phyloP scores from a whole-genome alignment of 2,113 vertebrate species.

The Pseudonaja textilis region DNA sequence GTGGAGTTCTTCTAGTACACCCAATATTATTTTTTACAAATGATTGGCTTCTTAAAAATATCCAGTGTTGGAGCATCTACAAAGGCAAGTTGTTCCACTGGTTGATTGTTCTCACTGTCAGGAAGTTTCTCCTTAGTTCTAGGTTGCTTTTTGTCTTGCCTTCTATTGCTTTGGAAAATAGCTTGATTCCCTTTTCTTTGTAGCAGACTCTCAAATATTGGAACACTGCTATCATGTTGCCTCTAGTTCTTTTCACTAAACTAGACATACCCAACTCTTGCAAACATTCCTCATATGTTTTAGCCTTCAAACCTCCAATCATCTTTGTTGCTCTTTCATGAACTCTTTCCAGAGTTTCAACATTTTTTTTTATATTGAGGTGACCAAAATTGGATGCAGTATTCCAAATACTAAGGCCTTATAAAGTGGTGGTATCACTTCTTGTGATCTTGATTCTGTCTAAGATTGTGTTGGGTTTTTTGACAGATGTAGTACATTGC shows the following conservation, averaged over 20 bases:
- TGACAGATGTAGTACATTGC: too few species aligned
- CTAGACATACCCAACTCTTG: background rate
- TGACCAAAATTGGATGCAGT: background rate
- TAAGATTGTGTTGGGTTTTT: background rate
- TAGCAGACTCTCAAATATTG: background rate
- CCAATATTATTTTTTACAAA: background rate
- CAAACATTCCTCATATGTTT: background rate
- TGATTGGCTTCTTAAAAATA: background rate
- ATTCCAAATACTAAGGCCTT: background rate
- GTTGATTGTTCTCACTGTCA: background rate
- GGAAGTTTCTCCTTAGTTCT: background rate
- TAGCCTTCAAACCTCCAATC: background rate
- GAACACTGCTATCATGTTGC: background rate
- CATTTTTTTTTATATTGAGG: background rate
- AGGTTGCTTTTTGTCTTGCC: background rate
- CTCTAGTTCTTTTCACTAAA: background rate
- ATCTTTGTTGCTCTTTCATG: background rate
- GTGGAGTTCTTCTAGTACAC: background rate
- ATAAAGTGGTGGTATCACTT: background rate
- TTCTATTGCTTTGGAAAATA: background rate
- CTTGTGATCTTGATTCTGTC: background rate
- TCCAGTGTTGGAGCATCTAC: too few species aligned
- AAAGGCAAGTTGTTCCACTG: background rate
- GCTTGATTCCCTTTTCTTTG: background rate
- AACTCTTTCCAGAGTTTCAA: background rate